Base-by-base conservation (phyloP, 2,888 invertebrate genomes). In the Cephalotes varians region DNA sequence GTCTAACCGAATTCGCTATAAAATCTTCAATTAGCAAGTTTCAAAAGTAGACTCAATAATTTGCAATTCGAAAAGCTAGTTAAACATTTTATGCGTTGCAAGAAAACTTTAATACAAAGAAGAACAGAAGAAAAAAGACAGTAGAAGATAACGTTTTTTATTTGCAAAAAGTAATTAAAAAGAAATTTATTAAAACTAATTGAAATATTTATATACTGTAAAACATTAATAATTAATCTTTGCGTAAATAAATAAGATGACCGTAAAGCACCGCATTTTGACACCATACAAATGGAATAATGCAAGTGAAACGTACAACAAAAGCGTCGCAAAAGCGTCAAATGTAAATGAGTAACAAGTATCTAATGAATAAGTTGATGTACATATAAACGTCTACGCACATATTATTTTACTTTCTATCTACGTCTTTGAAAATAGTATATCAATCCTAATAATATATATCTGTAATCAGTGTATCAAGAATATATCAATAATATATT, bases 301-400 rank as follows among this genome's bases (percentile, higher is more conserved):
- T 74, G 69, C 49, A 56, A 58, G 54, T 44, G 62, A 21, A 51
- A 79, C 67, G 62, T n/a, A 67, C 54, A 76, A 69, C 67, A 56
- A 51, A 34, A 34, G 10, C 10, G 10, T 40, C 40, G 10, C 62
- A 47, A 73, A 65, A 81, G 69, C 47, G n/a, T 37, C 69, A 31
- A 76, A 85, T 86, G 82, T 74, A 83, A 79, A 85, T 83, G 40
- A 25, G 58, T 77, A 80, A 72, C 60, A 85, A 73, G 81, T 86
- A n/a, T n/a, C n/a, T n/a, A 88, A 60, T 60, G 10, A 31, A n/a
- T 60, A 60, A 88, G 83, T 85, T 82, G 60, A 86, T 85, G 62
- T 77, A 51, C 47, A 28, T 25, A 51, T 40, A 62, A 85, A 77
- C n/a, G 56, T 71, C 72, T 65, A 76, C 77, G 73, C 58, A 79